Conservation (phyloP, 2,888 invertebrate genomes). For the Hedya salicella region DNA sequence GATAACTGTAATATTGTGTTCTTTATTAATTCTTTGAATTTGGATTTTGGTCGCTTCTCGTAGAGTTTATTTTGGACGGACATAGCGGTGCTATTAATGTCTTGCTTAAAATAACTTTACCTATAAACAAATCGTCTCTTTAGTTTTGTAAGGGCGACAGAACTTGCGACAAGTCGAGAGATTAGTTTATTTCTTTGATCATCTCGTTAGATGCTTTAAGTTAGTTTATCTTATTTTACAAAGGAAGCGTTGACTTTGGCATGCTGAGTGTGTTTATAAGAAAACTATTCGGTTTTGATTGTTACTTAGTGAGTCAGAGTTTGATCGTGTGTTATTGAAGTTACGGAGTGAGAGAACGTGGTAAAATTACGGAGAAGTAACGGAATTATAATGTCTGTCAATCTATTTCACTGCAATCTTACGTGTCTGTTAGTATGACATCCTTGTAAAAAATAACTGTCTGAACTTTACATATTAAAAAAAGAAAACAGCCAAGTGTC, state of each 20-base stretch:
- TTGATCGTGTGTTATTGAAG: too few species aligned
- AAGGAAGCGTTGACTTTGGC: slow-evolving; percentile 8
- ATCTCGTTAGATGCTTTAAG: slow-evolving; percentile 14
- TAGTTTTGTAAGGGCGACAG: slow-evolving; percentile 15
- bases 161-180: slow-evolving; percentile 27
- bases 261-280: slow-evolving; percentile 7
- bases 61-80: not conserved
- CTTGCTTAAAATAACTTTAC: slow-evolving; percentile 1
- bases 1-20: not conserved
- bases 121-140: slow-evolving; percentile 25
- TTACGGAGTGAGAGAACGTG: too few species aligned
- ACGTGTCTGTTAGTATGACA: too few species aligned
- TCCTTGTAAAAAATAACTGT: too few species aligned
- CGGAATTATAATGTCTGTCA: too few species aligned
- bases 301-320: too few species aligned
- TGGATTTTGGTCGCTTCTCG: not conserved
- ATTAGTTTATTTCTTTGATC: slow-evolving; percentile 36
- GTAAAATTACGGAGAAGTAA: too few species aligned
- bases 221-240: slow-evolving; percentile 1
- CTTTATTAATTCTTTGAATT: not conserved
- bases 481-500: too few species aligned
- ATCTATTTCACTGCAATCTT: too few species aligned
- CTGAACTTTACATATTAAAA: too few species aligned
- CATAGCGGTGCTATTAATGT: too few species aligned
- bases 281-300: not conserved